Conservation (phyloP, 2,888 invertebrate genomes). For the Drosophila diplacantha region DNA sequence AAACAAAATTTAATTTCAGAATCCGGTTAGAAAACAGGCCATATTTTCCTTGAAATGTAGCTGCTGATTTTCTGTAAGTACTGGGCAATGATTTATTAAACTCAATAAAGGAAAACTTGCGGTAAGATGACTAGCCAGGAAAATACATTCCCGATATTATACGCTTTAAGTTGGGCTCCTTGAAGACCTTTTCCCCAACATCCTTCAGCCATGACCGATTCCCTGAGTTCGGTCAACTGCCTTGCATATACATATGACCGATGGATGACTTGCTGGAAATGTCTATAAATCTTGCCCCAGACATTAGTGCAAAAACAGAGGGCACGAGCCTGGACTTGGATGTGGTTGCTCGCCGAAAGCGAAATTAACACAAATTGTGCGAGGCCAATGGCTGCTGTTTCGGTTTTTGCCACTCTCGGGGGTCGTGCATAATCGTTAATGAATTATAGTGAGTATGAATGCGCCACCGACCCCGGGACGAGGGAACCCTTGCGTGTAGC, state of each 20-base stretch:
- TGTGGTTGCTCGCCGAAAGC: constrained; percentile 20
- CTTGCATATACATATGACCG: constrained; percentile 39
- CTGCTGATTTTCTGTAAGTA: not conserved
- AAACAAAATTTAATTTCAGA: not conserved
- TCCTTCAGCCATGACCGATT: constrained; percentile 20
- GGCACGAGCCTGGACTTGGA: not conserved
- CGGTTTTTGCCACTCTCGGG: constrained; percentile 13
- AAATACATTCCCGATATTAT: not conserved
- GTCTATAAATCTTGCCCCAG: constrained; percentile 63
- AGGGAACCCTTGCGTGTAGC: constrained; percentile 48
- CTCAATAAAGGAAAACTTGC: not conserved
- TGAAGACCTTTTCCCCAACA: not conserved
- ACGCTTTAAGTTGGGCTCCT: not conserved
- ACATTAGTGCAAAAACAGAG: constrained; percentile 23
- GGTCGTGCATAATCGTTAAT: constrained; percentile 70
- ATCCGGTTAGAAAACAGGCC: not conserved
- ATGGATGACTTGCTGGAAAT: constrained; percentile 59
- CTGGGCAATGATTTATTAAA: constrained; percentile 2
- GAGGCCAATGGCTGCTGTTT: constrained; percentile 51
- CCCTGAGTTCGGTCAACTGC: constrained; percentile 22
- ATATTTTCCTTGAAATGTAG: not conserved
- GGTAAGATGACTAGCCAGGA: not conserved
- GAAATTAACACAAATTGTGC: constrained; percentile 59
- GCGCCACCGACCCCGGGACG: not conserved
- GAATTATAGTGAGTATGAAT: constrained; percentile 58